Conservation (phyloP, 2,113 vertebrate genomes). For the Strix uralensis region DNA sequence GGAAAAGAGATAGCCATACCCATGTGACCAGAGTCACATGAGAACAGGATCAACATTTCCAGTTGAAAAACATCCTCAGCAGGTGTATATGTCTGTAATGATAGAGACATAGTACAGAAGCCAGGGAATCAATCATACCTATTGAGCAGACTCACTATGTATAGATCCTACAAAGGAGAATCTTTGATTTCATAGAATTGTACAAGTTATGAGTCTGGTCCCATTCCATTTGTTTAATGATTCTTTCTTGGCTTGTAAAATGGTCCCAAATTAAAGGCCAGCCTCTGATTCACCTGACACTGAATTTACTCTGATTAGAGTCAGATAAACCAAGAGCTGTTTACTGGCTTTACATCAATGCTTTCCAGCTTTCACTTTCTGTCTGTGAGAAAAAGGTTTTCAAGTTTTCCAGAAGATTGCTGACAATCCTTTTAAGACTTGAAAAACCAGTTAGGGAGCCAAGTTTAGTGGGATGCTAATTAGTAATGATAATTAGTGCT, state of each 20-base stretch:
- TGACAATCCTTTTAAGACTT: conserved; percentile 30
- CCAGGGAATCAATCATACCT: background rate
- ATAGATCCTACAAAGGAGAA: background rate
- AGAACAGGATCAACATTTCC: background rate
- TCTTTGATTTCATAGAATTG: background rate
- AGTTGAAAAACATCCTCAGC: background rate
- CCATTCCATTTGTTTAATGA: background rate
- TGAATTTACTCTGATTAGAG: background rate
- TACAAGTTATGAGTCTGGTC: background rate
- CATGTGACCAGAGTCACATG: background rate
- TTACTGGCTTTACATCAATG: background rate
- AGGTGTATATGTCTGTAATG: background rate
- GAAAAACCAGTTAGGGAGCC: conserved; percentile 54
- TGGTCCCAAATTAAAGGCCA: background rate
- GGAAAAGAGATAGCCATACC: background rate
- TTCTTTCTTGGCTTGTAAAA: background rate
- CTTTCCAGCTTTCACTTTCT: background rate
- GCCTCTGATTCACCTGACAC: background rate
- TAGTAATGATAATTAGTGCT: conserved; percentile 24
- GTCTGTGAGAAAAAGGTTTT: background rate
- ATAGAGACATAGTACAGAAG: background rate
- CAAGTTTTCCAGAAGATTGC: background rate
- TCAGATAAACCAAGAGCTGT: background rate
- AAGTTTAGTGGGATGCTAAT: conserved; percentile 22
- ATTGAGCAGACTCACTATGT: background rate